Conservation (phyloP, 2,113 vertebrate genomes). For the Echinops telfairi region DNA sequence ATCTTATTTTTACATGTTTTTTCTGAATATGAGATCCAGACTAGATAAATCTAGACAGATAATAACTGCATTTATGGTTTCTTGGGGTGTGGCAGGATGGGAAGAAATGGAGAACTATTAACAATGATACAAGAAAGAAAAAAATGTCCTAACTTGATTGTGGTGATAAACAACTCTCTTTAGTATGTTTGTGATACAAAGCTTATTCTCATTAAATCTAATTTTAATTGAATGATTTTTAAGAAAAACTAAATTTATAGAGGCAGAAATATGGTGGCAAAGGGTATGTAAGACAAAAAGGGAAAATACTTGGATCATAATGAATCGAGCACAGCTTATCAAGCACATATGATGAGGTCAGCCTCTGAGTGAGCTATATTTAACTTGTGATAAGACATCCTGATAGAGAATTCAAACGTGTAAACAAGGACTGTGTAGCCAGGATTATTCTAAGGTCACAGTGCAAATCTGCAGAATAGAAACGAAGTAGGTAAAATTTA, state of each 20-base stretch:
- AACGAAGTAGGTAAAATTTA: background rate
- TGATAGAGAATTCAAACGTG: background rate
- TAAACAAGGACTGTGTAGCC: background rate
- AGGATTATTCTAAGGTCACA: background rate
- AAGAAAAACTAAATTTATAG: background rate
- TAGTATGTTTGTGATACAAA: background rate
- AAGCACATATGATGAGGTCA: background rate
- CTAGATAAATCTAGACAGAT: too few relatives aligned
- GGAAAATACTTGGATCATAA: background rate
- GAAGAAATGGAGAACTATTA: too few relatives aligned
- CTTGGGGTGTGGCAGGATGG: too few relatives aligned
- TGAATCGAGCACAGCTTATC: background rate
- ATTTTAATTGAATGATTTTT: background rate
- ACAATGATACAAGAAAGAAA: too few relatives aligned
- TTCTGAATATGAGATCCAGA: too few relatives aligned
- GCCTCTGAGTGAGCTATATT: background rate
- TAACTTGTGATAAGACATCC: background rate
- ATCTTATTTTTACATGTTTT: too few relatives aligned
- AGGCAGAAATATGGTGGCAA: background rate
- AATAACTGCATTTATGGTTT: too few relatives aligned
- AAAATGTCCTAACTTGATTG: too few relatives aligned
- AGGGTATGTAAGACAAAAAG: background rate
- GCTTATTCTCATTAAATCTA: slow-evolving; percentile 30
- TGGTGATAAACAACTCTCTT: too few relatives aligned
- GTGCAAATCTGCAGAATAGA: background rate